Evolutionary conservation across 1,140 invertebrate genomes (phyloP).

Genomic region (Glossosoma conforme): DNA sequence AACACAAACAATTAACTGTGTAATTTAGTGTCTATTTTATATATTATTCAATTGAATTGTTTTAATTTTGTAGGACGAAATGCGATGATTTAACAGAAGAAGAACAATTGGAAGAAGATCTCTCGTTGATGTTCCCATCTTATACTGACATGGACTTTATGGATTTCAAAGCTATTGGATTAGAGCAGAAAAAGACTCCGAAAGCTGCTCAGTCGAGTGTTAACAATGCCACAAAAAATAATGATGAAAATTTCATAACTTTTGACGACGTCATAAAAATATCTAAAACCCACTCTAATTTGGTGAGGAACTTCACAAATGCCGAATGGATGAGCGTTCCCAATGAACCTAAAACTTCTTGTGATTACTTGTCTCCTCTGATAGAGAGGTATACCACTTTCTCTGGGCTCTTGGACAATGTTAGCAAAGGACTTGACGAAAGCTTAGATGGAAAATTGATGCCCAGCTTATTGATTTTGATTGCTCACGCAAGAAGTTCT

Average conservation of each 20-base stretch:
- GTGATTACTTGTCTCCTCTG: slow-evolving; percentile 53
- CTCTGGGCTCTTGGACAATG: slow-evolving; percentile 46
- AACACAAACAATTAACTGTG: neutral
- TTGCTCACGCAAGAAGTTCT: slow-evolving; percentile 40
- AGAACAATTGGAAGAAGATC: slow-evolving; percentile 63
- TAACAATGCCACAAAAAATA: neutral
- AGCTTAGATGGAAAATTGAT: slow-evolving; percentile 49
- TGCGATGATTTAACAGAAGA: slow-evolving; percentile 67
- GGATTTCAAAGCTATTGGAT: slow-evolving; percentile 50
- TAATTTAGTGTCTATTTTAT: neutral
- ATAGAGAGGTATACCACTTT: slow-evolving; percentile 57
- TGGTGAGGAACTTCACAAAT: slow-evolving; percentile 52
- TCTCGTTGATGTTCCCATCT: slow-evolving; percentile 72
- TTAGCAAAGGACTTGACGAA: slow-evolving; percentile 47
- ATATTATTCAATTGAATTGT: slow-evolving; percentile 1
- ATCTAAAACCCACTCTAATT: slow-evolving; percentile 56
- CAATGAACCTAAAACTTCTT: slow-evolving; percentile 35
- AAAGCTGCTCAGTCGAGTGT: slow-evolving; percentile 16
- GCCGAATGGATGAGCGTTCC: slow-evolving; percentile 53
- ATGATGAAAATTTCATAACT: slow-evolving; percentile 42
- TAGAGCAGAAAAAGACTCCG: slow-evolving; percentile 38
- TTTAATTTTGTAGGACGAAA: slow-evolving; percentile 45
- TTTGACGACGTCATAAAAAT: slow-evolving; percentile 54
- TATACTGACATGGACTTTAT: slow-evolving; percentile 64
- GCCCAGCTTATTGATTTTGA: slow-evolving; percentile 50